Evolutionary conservation across 1,140 invertebrate genomes (phyloP).

Genomic region (Meloidogyne chitwoodi): DNA sequence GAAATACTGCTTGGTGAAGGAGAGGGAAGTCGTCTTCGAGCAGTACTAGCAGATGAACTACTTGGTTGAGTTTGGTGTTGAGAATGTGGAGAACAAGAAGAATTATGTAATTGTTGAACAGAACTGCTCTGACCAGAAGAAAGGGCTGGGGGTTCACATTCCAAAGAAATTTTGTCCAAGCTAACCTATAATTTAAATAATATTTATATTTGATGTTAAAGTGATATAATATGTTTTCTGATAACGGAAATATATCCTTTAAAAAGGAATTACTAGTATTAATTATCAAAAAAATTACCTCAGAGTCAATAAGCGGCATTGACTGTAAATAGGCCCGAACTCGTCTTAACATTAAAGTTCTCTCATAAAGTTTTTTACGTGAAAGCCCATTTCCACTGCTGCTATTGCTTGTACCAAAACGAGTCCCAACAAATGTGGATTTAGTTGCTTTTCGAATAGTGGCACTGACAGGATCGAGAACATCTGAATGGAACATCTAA

Average conservation of each 20-base stretch:
- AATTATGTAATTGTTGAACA: slow-evolving; percentile 3
- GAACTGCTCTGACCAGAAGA: slow-evolving; percentile 17
- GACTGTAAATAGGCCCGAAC: slow-evolving; percentile 91
- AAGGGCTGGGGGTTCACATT: slow-evolving; percentile 72
- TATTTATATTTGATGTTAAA: no score
- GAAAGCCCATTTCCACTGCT: slow-evolving; percentile 40
- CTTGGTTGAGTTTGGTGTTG: neutral
- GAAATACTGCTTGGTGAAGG: slow-evolving; percentile 79
- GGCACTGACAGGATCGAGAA: neutral
- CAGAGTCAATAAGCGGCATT: slow-evolving; percentile 84
- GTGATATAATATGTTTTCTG: no score
- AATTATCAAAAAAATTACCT: slow-evolving; percentile 60
- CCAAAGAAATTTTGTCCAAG: slow-evolving; percentile 78
- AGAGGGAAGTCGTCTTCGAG: slow-evolving; percentile 78
- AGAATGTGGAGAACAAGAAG: neutral
- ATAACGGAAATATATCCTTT: no score
- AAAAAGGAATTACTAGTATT: neutral
- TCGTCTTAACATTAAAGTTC: slow-evolving; percentile 87
- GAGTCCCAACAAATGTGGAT: neutral
- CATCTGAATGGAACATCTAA: slow-evolving; percentile 21
- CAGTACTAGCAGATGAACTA: slow-evolving; percentile 64
- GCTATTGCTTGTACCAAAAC: slow-evolving; percentile 4
- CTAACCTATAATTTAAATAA: slow-evolving; percentile 65
- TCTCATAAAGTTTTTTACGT: slow-evolving; percentile 56
- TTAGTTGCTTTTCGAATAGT: slow-evolving; percentile 15